Conservation (phyloP, 2,797 vertebrate genomes). For the Phrynocephalus guinanensis region DNA sequence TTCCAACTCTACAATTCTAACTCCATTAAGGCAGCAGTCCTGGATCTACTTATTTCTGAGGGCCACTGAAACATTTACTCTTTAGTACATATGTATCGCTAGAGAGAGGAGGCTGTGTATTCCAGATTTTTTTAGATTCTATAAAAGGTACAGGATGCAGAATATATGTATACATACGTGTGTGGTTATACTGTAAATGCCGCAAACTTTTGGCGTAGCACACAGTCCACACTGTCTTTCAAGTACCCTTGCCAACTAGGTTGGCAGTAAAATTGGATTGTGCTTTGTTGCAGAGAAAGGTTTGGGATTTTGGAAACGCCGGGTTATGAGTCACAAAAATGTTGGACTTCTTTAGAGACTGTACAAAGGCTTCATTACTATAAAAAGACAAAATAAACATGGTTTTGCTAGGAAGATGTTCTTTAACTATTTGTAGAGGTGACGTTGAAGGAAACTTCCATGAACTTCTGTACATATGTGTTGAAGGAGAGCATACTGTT, state of each 20-base stretch:
- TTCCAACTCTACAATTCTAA: too few species aligned
- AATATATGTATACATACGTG: not conserved
- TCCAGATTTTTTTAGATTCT: not conserved
- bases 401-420: conserved; percentile 16
- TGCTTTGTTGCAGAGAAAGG: conserved; percentile 44
- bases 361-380: conserved; percentile 19
- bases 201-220: not conserved
- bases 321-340: conserved; percentile 59
- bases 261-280: not conserved
- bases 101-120: too few species aligned
- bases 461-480: not conserved
- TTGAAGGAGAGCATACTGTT: conserved; percentile 34
- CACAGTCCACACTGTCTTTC: conserved; percentile 12
- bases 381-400: conserved; percentile 27
- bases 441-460: conserved; percentile 21
- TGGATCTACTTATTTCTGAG: too few species aligned
- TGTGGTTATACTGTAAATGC: not conserved
- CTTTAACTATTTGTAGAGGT: conserved; percentile 7
- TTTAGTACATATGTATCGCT: too few species aligned
- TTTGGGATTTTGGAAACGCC: conserved; percentile 57
- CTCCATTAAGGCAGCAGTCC: too few species aligned
- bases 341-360: conserved; percentile 41
- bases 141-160: not conserved
- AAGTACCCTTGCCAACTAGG: conserved; percentile 6
- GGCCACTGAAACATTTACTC: too few species aligned